Base-by-base conservation (phyloP, 2,113 vertebrate genomes). In the Grammomys surdaster region DNA sequence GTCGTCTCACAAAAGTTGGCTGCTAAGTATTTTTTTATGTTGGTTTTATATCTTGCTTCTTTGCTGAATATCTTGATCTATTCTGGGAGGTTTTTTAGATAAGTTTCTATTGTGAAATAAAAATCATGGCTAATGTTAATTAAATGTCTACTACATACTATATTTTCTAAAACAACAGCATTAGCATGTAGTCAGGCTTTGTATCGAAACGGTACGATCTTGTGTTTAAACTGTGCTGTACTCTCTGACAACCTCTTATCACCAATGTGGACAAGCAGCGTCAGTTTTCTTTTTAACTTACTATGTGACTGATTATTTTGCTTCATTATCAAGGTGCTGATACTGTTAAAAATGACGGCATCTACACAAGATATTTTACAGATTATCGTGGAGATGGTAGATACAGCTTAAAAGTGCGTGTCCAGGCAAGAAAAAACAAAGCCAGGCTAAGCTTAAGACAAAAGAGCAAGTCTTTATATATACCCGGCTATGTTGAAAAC, bases 281-380 rank as follows among this genome's bases (percentile, higher is more conserved):
- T 9, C 40, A 51, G 54, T 93, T 89, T 73, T 87, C 43, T 7
- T 87, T 24, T 86, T 87, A 86, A 48, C 93, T 88, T 75, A 48
- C 80, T 82, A 13, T 24, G 63, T 69, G 12, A 58, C 60, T 97
- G 93, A 95, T 80, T 93, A 63, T 96, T 93, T n/a, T 58, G 81
- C 97, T 97, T 96, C n/a, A 85, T 70, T 96, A 51, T 72, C 22
- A 77, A 98, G 98, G 98, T 93, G 98, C 98, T 88, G 99, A 99
- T 96, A 97, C 43, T 24, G 58, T 95, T 22, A 98, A 98, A 97
- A 72, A 98, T 63, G 98, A 99, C 91, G 98, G 98, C 67, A 85
- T 99, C 94, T 99, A 99, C 97, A 98, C 98, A 33, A 98, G 95
- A 67, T 98, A 98, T 92, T 98, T 99, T 90, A 98, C 95, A 73